A percentile compares a stretch with the other conserved stretches of the same genome.
phyloP scores from a whole-genome alignment of 2,113 vertebrate genomes.

The Ailurus styani region DNA sequence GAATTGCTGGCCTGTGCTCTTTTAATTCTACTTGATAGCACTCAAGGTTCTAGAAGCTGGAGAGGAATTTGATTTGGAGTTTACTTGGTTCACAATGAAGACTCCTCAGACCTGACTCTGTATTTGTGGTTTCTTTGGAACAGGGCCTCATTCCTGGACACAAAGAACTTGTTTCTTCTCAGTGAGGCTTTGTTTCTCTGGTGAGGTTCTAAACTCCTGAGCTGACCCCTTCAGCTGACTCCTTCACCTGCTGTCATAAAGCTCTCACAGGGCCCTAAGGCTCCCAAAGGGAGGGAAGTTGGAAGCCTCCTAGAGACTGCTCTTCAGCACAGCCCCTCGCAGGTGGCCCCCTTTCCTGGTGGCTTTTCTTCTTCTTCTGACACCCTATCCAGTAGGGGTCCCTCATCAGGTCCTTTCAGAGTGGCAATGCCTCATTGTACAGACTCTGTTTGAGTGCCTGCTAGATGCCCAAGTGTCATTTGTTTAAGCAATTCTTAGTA shows the following conservation, averaged over 20 bases:
- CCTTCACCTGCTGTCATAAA: background rate
- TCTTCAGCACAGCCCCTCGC: background rate
- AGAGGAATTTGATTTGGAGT: background rate
- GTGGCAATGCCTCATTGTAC: background rate
- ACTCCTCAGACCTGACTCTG: background rate
- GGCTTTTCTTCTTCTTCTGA: background rate
- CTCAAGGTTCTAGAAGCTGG: background rate
- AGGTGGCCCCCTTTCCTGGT: background rate
- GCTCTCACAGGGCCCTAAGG: background rate
- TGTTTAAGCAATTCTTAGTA: background rate
- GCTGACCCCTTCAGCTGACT: background rate
- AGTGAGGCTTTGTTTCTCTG: background rate
- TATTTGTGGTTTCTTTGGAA: background rate
- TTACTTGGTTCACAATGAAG: background rate
- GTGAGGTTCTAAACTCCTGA: background rate
- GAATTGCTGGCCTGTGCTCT: background rate
- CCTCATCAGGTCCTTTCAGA: background rate
- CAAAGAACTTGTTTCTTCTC: background rate
- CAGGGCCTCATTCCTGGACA: background rate
- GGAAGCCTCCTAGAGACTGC: accelerated
- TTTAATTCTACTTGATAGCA: background rate
- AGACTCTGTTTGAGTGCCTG: background rate
- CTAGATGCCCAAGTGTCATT: background rate
- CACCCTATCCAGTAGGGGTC: no score
- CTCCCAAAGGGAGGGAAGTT: background rate